Conservation (phyloP, 1,140 invertebrate species). For the Diorhabda sublineata region DNA sequence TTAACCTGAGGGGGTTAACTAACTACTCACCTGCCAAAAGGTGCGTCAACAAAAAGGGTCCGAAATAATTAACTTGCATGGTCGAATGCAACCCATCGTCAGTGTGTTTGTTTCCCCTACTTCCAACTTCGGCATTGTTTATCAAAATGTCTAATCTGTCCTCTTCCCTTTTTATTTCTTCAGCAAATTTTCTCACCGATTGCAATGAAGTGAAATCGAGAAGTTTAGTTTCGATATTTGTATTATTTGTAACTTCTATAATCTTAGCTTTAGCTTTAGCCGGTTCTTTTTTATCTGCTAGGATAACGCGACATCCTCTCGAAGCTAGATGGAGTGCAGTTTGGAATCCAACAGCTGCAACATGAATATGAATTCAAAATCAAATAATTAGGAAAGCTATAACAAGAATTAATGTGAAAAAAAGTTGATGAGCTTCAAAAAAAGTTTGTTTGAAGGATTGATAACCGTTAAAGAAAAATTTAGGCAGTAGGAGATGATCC, state of each 20-base stretch:
- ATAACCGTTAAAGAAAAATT: too few relatives aligned
- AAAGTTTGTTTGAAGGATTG: too few relatives aligned
- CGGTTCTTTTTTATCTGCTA: constrained; percentile 40
- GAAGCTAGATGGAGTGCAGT: constrained; percentile 40
- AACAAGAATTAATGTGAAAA: neutral
- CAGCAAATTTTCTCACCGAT: constrained; percentile 51
- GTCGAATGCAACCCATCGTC: constrained; percentile 60
- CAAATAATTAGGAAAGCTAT: too few relatives aligned
- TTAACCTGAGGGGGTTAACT: neutral
- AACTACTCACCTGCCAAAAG: constrained; percentile 53
- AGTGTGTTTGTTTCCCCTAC: constrained; percentile 48
- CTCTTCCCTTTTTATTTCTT: constrained; percentile 48
- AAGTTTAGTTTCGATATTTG: constrained; percentile 43
- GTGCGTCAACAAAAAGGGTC: constrained; percentile 64
- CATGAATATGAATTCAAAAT: constrained; percentile 4
- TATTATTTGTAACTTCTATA: constrained; percentile 39
- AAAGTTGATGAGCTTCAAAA: too few relatives aligned
- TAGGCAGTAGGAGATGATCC: too few relatives aligned
- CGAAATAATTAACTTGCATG: constrained; percentile 65
- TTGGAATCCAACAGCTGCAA: constrained; percentile 40
- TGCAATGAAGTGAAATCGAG: constrained; percentile 48
- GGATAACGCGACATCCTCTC: constrained; percentile 39
- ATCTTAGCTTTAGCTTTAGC: constrained; percentile 46
- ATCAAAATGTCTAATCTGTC: constrained; percentile 56
- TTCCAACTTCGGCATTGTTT: constrained; percentile 62